Percentiles rank a stretch among this genome's conserved stretches.
Evolutionary conservation across 2,797 vertebrate species (phyloP).

Genomic region (Oreonectes daqikongensis): DNA sequence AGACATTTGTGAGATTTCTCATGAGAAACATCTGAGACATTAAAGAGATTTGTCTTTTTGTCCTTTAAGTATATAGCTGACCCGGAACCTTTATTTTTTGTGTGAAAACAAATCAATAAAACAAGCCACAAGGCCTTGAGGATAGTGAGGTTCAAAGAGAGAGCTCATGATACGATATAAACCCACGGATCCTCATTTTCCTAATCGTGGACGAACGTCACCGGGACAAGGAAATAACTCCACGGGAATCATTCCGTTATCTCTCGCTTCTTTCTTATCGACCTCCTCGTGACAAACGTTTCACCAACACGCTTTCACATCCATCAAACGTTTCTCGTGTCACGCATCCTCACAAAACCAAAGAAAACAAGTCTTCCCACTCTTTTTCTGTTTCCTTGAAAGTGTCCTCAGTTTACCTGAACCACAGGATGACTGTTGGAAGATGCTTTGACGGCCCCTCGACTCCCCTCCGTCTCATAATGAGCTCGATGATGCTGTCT

Average conservation of each 20-base stretch:
- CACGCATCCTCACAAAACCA: background rate
- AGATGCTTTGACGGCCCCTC: slow-evolving; percentile 90
- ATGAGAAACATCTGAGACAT: too few relatives aligned
- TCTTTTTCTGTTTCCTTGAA: background rate
- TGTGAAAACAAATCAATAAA: too few relatives aligned
- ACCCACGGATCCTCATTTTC: slow-evolving; percentile 61
- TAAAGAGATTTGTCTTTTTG: too few relatives aligned
- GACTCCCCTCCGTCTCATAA: slow-evolving; percentile 96
- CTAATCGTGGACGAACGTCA: slow-evolving; percentile 51
- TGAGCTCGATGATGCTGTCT: slow-evolving; percentile 93
- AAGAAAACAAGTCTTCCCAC: slow-evolving; percentile 5
- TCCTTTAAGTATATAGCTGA: too few relatives aligned
- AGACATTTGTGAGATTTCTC: too few relatives aligned
- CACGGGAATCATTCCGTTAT: slow-evolving; percentile 27
- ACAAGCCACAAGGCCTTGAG: too few relatives aligned
- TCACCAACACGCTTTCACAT: background rate
- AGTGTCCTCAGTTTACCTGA: slow-evolving; percentile 77
- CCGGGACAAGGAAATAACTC: slow-evolving; percentile 58
- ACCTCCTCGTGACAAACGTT: background rate
- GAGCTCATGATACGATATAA: background rate
- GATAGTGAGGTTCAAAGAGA: background rate
- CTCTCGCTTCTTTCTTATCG: slow-evolving; percentile 21
- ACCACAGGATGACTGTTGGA: slow-evolving; percentile 90
- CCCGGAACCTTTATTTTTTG: too few relatives aligned
- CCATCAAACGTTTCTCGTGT: background rate